Base-by-base conservation (phyloP, 2,888 invertebrate genomes). In the Sylvicola fuscatus region DNA sequence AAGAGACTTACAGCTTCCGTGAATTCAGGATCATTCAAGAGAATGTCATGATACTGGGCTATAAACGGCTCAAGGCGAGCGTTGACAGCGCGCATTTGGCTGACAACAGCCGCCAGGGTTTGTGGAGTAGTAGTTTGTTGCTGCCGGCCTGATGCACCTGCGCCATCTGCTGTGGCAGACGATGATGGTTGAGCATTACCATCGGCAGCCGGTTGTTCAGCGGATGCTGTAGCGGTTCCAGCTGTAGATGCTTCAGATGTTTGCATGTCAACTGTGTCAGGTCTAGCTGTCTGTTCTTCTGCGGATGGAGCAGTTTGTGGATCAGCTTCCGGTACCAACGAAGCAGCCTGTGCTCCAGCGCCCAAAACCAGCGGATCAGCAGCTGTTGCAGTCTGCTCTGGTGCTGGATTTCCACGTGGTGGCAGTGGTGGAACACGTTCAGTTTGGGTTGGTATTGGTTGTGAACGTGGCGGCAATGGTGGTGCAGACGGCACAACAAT, bases 21-120 rank as follows among this genome's bases (percentile, higher is more conserved):
- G 43, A 70, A 61, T 27, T 53, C 51, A 10, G 73, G 70, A 54
- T 78, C 76, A 35, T 65, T 63, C 21, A 59, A 56, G 49, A 79
- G 61, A 38, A 78, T 61, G 35, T 61, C 59, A 39, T 68, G 66
- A 49, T 73, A 76, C 42, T 65, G 65, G 42, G 67, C 64, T 45
- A 79, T 54, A 46, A 71, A 74, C 2, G 81, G 79, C 41, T 68
- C 64, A 34, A 81, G 58, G 39, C 78, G 65, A 2, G 43, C 44
- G 38, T 57, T 54, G 2, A 57, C 56, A 3, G 42, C 46, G 17
- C 53, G 52, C 49, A 56, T 54, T 37, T 53, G 52, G 12, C 50
- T 48, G 21, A 59, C 52, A 12, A 58, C 58, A 37, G 48, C 48
- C 10, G 53, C 56, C 29, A 59, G 40, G 2, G 54, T 52, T 31